Evolutionary conservation across 2,797 vertebrate species (phyloP).

Genomic region (Erpetoichthys calabaricus): DNA sequence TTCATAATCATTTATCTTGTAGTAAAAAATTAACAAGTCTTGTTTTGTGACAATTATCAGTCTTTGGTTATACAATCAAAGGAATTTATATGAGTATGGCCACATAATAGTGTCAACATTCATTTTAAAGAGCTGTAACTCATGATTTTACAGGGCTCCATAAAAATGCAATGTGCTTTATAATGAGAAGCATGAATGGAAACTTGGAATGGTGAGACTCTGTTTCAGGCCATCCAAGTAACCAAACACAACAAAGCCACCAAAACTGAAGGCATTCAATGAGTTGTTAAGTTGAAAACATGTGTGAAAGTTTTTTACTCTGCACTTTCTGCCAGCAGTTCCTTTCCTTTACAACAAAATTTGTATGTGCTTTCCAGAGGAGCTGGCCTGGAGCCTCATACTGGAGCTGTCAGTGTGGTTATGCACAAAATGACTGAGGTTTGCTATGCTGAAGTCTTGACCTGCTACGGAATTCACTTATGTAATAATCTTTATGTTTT

Average conservation of each 20-base stretch:
- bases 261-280: not conserved
- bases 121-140: slow-evolving; percentile 65
- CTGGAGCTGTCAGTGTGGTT: no score
- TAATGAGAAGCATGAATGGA: slow-evolving; percentile 58
- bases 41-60: slow-evolving; percentile 53
- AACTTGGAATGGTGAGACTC: slow-evolving; percentile 37
- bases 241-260: not conserved
- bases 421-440: no score
- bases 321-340: not conserved
- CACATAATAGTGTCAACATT: slow-evolving; percentile 58
- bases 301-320: slow-evolving; percentile 1
- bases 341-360: no score
- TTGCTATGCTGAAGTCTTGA: no score
- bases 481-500: no score
- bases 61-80: slow-evolving; percentile 44
- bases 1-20: slow-evolving; percentile 55
- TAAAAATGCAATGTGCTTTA: slow-evolving; percentile 57
- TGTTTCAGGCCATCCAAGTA: slow-evolving; percentile 25
- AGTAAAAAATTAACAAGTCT: slow-evolving; percentile 64
- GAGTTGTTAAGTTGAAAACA: slow-evolving; percentile 4
- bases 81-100: slow-evolving; percentile 43
- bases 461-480: no score
- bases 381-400: no score
- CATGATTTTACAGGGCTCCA: slow-evolving; percentile 56
- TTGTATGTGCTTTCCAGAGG: no score